Base-by-base conservation (phyloP, 2,113 vertebrate species). In the Dipodomys spectabilis region DNA sequence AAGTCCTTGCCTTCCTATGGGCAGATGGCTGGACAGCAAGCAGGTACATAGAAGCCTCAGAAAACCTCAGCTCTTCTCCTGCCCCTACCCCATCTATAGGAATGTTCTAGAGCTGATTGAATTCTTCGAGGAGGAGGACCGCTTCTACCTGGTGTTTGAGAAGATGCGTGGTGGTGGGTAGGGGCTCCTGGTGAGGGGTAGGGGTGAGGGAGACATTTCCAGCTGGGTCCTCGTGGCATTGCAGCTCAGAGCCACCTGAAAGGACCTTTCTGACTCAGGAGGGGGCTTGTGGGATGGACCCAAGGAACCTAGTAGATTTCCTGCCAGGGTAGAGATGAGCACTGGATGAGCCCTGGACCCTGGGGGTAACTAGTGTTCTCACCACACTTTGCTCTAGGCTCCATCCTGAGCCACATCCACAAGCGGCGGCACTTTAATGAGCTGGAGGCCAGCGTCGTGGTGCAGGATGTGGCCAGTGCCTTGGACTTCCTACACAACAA, bases 91-190 rank as follows among this genome's bases (percentile, higher is more conserved):
- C 10, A 35, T 30, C 60, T 71, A 4, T 97, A 99, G 99, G 95
- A 99, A 99, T 1, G 99, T 99, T 91, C 98, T 99, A 90, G 99
- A 99, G 96, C 98, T 99, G 96, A 99, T 99, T 0, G 99, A 99
- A 97, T 99, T 99, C 97, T 99, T 99, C 7, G 99, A 99, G 96
- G 99, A 99, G 93, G 99, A 99, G 92, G 99, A 99, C 71, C 99
- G 99, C 92, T 99, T 99, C 98, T 99, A 99, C 97, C 98, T 99
- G 97, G 99, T 99, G 97, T 99, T 99, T 95, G 99, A 99, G 96
- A 99, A 99, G 98, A 99, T 99, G 96, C 97, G 99, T 93, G 99
- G 99, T 96, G 99, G 99, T 99, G 78, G 30, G 98, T 22, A 28
- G 98, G 16, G 35, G 35, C 35, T 11, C 60, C 45, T 28, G 9